Conservation (phyloP, 2,888 invertebrate genomes). For the Ctena decussata region DNA sequence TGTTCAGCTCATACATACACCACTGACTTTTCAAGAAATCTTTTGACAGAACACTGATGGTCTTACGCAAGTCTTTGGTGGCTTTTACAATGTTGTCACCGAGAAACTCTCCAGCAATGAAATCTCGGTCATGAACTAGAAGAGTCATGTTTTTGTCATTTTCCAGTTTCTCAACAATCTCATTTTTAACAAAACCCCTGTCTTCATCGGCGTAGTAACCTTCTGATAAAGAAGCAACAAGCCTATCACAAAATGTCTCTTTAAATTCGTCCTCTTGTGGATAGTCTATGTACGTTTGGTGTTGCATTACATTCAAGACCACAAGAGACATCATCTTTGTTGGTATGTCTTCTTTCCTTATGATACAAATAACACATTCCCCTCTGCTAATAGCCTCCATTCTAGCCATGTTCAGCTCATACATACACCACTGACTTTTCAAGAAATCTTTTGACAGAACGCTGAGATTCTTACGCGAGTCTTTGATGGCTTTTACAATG, state of each 20-base stretch:
- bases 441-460: constrained; percentile 45
- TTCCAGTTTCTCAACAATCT: no score
- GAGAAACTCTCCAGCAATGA: no score
- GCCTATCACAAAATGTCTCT: neutral
- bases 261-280: neutral
- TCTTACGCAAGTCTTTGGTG: no score
- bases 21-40: no score
- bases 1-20: no score
- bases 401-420: constrained; percentile 62
- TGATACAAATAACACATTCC: neutral
- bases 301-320: neutral
- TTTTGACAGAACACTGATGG: no score
- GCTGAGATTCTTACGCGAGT: constrained; percentile 39
- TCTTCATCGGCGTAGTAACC: no score
- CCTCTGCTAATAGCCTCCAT: constrained; percentile 22
- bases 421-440: constrained; percentile 54
- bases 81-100: no score
- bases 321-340: neutral
- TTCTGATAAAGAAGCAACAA: neutral
- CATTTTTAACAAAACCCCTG: no score
- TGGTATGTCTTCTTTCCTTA: neutral
- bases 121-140: no score
- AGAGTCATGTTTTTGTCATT: no score
- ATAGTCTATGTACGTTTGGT: neutral
- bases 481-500: constrained; percentile 48